Conservation (phyloP, 2,888 invertebrate species). For the Apodemia mormo region DNA sequence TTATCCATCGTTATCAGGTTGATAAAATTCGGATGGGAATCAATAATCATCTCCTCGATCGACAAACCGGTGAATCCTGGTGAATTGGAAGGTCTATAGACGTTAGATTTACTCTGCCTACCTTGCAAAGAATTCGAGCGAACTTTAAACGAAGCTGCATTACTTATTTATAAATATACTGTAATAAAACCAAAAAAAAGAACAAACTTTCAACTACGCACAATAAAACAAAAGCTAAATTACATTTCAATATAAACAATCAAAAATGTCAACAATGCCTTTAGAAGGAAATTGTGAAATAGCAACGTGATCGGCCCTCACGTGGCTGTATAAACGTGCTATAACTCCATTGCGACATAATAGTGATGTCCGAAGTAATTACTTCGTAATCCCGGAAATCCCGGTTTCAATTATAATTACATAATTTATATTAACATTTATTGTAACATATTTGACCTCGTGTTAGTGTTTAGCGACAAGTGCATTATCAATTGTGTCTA, state of each 20-base stretch:
- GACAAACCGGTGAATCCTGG: no score
- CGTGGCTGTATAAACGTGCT: slow-evolving; percentile 30
- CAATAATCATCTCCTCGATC: no score
- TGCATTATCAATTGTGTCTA: no score
- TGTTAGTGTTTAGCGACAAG: no score
- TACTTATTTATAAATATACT: neutral
- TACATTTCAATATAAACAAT: slow-evolving; percentile 2
- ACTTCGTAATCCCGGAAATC: slow-evolving; percentile 21
- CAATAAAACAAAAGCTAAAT: slow-evolving; percentile 16
- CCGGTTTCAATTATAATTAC: neutral
- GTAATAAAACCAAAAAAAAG: neutral
- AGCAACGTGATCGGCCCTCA: slow-evolving; percentile 30
- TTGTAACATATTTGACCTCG: no score
- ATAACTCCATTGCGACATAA: slow-evolving; percentile 10
- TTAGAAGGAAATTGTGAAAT: neutral
- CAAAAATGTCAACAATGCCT: neutral
- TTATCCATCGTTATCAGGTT: no score
- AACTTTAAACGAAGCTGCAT: no score
- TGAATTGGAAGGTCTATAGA: no score
- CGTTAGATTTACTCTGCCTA: no score
- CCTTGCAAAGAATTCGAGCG: no score
- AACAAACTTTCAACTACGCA: neutral
- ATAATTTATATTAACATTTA: neutral
- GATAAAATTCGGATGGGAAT: no score
- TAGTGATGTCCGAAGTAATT: neutral